Conservation (phyloP, 2,113 vertebrate species). For the Mastomys natalensis region DNA sequence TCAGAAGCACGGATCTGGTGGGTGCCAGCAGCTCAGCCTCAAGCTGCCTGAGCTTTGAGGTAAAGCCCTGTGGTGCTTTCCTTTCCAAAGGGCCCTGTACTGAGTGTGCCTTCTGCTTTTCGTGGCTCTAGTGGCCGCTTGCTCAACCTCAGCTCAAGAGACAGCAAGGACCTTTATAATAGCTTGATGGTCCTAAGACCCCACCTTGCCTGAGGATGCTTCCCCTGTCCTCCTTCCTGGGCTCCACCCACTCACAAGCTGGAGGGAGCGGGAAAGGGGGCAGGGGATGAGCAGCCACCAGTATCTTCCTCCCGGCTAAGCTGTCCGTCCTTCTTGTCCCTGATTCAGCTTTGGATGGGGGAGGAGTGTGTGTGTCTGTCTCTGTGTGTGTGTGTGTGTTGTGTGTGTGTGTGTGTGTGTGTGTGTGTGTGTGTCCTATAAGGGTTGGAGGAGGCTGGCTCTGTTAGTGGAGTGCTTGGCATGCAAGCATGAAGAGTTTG, state of each 20-base stretch:
- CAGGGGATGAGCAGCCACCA: background rate
- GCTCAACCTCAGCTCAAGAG: background rate
- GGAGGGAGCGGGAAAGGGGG: accelerated
- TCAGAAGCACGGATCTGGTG: background rate
- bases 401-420: too few relatives aligned
- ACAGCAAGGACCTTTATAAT: background rate
- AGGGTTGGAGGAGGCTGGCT: too few relatives aligned
- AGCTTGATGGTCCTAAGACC: background rate
- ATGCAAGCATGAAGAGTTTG: background rate
- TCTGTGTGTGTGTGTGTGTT: too few relatives aligned
- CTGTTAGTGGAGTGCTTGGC: background rate
- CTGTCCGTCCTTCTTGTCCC: background rate
- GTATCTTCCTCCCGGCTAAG: background rate
- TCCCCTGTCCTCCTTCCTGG: background rate
- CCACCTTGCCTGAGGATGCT: background rate
- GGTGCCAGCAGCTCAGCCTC: background rate
- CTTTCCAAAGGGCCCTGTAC: background rate
- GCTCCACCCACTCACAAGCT: background rate
- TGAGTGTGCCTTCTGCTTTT: background rate
- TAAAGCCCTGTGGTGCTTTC: background rate
- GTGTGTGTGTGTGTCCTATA: background rate
- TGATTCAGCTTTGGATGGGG: background rate
- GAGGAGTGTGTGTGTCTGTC: too few relatives aligned
- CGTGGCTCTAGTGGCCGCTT: background rate
- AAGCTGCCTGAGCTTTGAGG: background rate